Conservation (phyloP, 2,888 invertebrate species). For the Polymixis lichenea region DNA sequence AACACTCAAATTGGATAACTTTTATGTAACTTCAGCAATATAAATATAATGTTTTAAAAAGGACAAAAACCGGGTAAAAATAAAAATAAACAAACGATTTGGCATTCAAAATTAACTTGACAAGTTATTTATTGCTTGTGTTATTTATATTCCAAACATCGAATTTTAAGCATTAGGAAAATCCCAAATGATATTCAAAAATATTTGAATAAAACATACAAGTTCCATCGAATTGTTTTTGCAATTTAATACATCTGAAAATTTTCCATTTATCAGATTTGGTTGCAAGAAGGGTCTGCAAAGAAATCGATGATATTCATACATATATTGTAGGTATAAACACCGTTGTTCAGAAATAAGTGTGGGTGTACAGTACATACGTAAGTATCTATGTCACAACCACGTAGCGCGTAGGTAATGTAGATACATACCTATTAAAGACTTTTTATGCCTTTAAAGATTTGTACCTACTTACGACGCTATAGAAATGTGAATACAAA, state of each 20-base stretch:
- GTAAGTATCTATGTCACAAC: neutral
- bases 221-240: conserved; percentile 1
- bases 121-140: neutral
- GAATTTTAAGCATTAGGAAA: conserved; percentile 15
- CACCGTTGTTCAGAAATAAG: neutral
- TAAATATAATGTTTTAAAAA: neutral
- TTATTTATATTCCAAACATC: neutral
- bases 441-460: neutral
- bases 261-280: conserved; percentile 21
- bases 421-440: too few relatives aligned
- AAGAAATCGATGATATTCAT: neutral
- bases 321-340: too few relatives aligned
- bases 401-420: neutral
- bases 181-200: neutral
- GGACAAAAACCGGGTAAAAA: neutral
- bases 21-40: neutral
- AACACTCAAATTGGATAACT: neutral
- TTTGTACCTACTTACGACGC: neutral
- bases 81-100: neutral
- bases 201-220: conserved; percentile 14
- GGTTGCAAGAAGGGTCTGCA: neutral
- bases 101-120: neutral
- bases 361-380: neutral
- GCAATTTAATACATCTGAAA: conserved; percentile 28
- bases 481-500: conserved; percentile 8